phyloP scores from a whole-genome alignment of 2,888 invertebrate species.

The Poecilus cupreus region DNA sequence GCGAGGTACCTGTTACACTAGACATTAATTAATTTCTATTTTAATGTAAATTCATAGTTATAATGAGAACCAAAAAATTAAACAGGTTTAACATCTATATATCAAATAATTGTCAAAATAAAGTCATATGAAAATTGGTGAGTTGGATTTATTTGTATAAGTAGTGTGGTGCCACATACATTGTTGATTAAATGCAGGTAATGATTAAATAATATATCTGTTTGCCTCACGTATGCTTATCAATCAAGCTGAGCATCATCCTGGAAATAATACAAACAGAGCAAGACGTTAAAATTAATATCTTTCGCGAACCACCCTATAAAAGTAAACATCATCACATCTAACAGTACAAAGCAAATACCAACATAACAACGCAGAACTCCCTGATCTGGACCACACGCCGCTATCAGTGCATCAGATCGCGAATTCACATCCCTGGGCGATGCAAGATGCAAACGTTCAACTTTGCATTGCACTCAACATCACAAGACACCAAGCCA shows the following conservation, averaged over 20 bases:
- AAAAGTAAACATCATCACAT: not conserved
- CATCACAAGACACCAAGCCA: not conserved
- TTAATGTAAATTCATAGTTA: no score
- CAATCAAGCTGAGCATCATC: not conserved
- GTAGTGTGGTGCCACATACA: no score
- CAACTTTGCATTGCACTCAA: not conserved
- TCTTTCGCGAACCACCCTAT: not conserved
- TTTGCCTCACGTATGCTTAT: not conserved
- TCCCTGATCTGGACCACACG: not conserved
- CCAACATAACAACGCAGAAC: not conserved
- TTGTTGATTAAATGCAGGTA: no score
- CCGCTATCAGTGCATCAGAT: not conserved
- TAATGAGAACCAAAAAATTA: no score
- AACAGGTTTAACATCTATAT: no score
- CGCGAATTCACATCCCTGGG: not conserved
- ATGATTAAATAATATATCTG: no score
- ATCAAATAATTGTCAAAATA: no score
- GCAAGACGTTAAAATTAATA: not conserved
- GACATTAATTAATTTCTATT: no score
- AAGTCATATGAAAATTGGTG: no score
- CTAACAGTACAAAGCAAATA: not conserved
- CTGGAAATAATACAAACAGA: not conserved
- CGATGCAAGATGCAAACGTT: not conserved
- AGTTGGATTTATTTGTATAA: no score
- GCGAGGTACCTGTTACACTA: no score